phyloP scores from a whole-genome alignment of 1,140 invertebrate species.

The Acromyrmex heyeri region DNA sequence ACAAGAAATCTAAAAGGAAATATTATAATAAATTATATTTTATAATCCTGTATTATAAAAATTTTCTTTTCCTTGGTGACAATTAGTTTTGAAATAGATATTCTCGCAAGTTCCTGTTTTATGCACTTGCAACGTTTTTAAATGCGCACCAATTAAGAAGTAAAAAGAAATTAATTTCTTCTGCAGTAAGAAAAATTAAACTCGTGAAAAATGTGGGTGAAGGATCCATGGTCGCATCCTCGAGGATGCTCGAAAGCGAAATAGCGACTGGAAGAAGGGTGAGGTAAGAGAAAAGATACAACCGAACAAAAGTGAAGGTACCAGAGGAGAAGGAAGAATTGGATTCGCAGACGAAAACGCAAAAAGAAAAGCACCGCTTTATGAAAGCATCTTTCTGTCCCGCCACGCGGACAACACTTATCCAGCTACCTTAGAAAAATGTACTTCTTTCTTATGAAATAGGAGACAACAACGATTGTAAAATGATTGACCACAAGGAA shows the following conservation, averaged over 20 bases:
- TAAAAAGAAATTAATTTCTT: conserved; percentile 37
- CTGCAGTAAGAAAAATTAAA: conserved; percentile 25
- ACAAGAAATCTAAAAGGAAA: background rate
- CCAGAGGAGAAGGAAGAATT: conserved; percentile 60
- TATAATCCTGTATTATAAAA: conserved; percentile 2
- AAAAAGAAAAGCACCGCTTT: conserved; percentile 66
- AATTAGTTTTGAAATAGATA: conserved; percentile 16
- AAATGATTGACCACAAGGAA: conserved; percentile 55
- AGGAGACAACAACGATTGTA: conserved; percentile 20
- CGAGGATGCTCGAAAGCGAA: conserved; percentile 40
- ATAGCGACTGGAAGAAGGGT: conserved; percentile 24
- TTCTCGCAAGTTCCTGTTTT: background rate
- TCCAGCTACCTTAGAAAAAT: conserved; percentile 34
- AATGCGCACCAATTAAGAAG: conserved; percentile 2
- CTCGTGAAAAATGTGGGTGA: conserved; percentile 17
- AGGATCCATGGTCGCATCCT: conserved; percentile 7
- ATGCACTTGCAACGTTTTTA: background rate
- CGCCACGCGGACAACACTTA: conserved; percentile 44
- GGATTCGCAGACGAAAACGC: conserved; percentile 50
- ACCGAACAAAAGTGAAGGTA: conserved; percentile 49
- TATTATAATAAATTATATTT: background rate
- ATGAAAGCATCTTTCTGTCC: conserved; percentile 69
- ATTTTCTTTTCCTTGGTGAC: background rate
- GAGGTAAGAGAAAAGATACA: conserved; percentile 61
- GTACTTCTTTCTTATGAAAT: background rate